phyloP scores from a whole-genome alignment of 2,888 invertebrate genomes.

The Drosophila tanythrix region DNA sequence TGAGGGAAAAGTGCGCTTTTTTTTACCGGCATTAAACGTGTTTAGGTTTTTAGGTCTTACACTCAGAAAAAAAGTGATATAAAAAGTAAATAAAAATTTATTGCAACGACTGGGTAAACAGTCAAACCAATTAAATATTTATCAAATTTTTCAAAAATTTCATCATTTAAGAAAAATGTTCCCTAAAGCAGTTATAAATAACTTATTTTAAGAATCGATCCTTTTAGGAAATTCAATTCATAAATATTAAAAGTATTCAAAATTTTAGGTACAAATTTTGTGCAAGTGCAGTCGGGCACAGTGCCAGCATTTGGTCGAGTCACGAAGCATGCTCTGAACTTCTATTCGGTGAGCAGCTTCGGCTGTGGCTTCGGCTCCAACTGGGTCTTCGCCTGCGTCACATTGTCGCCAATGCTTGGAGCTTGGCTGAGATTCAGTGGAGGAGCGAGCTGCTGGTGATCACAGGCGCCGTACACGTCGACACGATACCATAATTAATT shows the following conservation, averaged over 20 bases:
- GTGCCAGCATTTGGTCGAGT: constrained; percentile 62
- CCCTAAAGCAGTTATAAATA: background rate
- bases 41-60: constrained; percentile 71
- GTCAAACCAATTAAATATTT: background rate
- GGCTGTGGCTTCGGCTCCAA: constrained; percentile 16
- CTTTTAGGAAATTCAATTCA: background rate
- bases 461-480: constrained; percentile 57
- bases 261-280: background rate
- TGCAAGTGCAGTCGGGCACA: constrained; percentile 18
- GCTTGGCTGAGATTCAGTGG: constrained; percentile 8
- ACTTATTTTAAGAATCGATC: background rate
- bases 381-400: constrained; percentile 15
- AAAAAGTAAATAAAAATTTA: background rate
- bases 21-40: constrained; percentile 70
- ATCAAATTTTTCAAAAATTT: background rate
- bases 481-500: constrained; percentile 68
- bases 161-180: background rate
- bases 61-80: background rate
- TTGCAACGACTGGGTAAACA: background rate
- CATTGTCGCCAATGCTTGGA: constrained; percentile 35
- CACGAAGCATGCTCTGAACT: constrained; percentile 57
- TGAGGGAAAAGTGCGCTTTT: constrained; percentile 51
- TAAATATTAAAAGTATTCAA: background rate
- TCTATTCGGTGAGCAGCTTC: constrained; percentile 18
- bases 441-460: constrained; percentile 34